Evolutionary conservation across 2,888 invertebrate species (phyloP).

Genomic region (Harpalus rubripes): DNA sequence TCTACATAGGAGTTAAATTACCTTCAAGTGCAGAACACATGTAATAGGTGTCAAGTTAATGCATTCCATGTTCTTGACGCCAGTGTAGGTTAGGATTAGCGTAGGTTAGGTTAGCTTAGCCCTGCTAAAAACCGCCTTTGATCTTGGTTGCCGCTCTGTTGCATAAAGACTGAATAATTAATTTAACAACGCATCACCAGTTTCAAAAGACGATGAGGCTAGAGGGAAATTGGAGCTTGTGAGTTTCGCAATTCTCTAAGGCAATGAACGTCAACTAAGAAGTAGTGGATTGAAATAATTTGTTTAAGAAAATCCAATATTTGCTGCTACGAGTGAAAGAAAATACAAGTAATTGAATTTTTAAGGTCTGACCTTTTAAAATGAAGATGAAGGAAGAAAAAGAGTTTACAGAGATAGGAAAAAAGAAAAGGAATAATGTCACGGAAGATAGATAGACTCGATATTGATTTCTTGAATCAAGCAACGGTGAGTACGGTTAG

Average conservation of each 20-base stretch:
- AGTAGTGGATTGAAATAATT: background rate
- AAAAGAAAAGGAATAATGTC: no score
- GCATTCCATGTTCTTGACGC: background rate
- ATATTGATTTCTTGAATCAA: no score
- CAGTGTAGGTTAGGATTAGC: background rate
- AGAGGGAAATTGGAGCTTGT: background rate
- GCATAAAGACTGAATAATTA: conserved; percentile 18
- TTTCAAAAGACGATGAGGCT: conserved; percentile 1
- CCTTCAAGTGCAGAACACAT: background rate
- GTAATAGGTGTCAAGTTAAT: background rate
- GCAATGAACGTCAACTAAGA: background rate
- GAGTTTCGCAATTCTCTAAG: conserved; percentile 13
- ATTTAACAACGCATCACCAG: conserved; percentile 25
- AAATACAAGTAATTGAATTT: conserved; percentile 10
- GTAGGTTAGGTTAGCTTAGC: background rate
- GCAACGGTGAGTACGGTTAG: background rate
- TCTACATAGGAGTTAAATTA: background rate
- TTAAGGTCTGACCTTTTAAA: background rate
- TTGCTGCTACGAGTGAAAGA: background rate
- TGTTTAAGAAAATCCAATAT: conserved; percentile 42
- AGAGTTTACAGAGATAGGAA: no score
- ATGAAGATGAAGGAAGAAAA: background rate
- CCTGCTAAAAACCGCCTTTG: conserved; percentile 9
- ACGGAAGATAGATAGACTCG: background rate
- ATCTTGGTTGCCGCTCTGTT: conserved; percentile 3